Evolutionary conservation across 2,113 vertebrate genomes (phyloP), one percentile per base, ranked within the genome.

Genomic region (Vidua macroura): DNA sequence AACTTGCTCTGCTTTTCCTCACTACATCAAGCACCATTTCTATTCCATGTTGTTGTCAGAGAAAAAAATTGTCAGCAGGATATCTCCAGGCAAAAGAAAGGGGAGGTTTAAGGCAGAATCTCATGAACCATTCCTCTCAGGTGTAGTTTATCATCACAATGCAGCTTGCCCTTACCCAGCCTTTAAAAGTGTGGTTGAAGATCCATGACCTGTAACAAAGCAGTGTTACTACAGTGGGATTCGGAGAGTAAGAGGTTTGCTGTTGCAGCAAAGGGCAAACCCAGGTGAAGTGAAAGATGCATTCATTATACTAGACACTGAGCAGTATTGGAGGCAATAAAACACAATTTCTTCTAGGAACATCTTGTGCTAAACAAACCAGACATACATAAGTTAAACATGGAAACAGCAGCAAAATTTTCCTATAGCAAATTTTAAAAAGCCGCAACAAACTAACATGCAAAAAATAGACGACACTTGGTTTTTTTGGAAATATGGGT

Each of bases 171-270:
- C 39, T 82, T 68, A 46, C 49, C 5, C 39, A 86, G 23, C 33
- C 20, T 67, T 74, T 93, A 77, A 91, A 84, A 70, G 23, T 9
- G 2, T 67, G 5, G 25, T 55, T 81, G 56, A 82, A 90, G 69
- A 78, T 82, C 60, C 55, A 20, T 62, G 64, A 44, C 31, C 82
- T 83, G 55, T 66, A 56, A 93, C 46, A 83, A 73, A 80, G 70
- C 8, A 46, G 18, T n/a, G 27, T 41, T 49, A 37, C 10, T 81
- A 91, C 37, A 52, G 28, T 44, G n/a, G 24, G 19, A 83, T 46
- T 86, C 77, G 62, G 9, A 4, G 3, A 13, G 6, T 31, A 31
- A 60, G 17, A 43, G 7, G 20, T 37, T 74, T 86, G 39, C 23
- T 76, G 21, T 44, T 39, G 35, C 24, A 72, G 58, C 19, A 86